phyloP scores from a whole-genome alignment of 2,113 vertebrate species.

The Callipepla californica region DNA sequence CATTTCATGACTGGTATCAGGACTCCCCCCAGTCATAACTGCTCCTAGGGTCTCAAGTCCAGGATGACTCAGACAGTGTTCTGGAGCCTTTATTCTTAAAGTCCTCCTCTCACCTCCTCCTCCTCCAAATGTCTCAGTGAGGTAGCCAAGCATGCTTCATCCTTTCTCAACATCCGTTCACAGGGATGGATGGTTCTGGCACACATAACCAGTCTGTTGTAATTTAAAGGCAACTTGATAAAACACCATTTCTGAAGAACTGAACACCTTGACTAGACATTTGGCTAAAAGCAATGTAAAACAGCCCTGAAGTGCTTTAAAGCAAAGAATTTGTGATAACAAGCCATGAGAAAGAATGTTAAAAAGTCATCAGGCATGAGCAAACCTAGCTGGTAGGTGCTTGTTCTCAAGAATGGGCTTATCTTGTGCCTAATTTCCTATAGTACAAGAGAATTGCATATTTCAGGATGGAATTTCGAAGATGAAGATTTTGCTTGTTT shows the following conservation, averaged over 20 bases:
- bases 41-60: background rate
- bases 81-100: slow-evolving; percentile 6
- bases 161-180: background rate
- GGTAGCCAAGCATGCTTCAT: background rate
- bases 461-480: background rate
- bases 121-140: background rate
- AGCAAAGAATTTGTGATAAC: background rate
- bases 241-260: slow-evolving; percentile 6
- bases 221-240: background rate
- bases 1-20: background rate
- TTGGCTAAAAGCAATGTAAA: background rate
- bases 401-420: background rate
- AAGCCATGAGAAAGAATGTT: background rate
- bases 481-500: background rate
- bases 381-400: background rate
- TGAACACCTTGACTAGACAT: slow-evolving; percentile 23
- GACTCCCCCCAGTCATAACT: background rate
- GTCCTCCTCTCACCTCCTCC: background rate
- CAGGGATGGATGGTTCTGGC: background rate
- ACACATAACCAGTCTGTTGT: background rate
- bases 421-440: background rate
- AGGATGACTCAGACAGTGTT: background rate
- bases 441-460: background rate
- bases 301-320: background rate
- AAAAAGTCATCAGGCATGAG: background rate